Conservation (phyloP, 2,797 vertebrate genomes). For the Poecile montanus region DNA sequence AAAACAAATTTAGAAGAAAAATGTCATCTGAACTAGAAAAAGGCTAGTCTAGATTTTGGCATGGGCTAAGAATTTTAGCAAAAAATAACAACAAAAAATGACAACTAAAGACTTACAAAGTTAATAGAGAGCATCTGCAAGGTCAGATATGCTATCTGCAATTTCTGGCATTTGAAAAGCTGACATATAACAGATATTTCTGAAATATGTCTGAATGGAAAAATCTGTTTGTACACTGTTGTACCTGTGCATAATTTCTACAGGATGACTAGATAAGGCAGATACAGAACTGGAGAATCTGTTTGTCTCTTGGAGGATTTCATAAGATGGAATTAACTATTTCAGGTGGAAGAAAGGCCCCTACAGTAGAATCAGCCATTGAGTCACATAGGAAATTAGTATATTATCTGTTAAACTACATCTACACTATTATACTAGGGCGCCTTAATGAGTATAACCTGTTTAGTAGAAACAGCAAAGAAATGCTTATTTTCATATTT, state of each 20-base stretch:
- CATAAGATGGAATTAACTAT: background rate
- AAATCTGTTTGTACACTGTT: background rate
- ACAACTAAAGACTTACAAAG: background rate
- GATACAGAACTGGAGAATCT: background rate
- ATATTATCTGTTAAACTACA: background rate
- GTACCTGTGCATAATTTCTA: background rate
- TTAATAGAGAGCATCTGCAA: background rate
- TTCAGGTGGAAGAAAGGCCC: background rate
- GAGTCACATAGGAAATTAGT: background rate
- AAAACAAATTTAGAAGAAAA: background rate
- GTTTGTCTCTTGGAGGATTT: background rate
- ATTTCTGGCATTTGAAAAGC: background rate
- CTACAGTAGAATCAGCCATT: background rate
- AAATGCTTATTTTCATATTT: background rate
- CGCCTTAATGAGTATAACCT: background rate
- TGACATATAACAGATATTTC: background rate
- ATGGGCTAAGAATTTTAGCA: background rate
- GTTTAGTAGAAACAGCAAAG: background rate
- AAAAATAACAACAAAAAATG: background rate
- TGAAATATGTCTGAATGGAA: background rate
- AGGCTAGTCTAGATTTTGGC: background rate
- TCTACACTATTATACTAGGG: background rate
- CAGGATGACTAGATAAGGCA: background rate
- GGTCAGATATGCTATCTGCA: background rate
- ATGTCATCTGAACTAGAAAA: background rate